Evolutionary conservation across 2,888 invertebrate genomes (phyloP).

Genomic region (Flexamia atlantica): DNA sequence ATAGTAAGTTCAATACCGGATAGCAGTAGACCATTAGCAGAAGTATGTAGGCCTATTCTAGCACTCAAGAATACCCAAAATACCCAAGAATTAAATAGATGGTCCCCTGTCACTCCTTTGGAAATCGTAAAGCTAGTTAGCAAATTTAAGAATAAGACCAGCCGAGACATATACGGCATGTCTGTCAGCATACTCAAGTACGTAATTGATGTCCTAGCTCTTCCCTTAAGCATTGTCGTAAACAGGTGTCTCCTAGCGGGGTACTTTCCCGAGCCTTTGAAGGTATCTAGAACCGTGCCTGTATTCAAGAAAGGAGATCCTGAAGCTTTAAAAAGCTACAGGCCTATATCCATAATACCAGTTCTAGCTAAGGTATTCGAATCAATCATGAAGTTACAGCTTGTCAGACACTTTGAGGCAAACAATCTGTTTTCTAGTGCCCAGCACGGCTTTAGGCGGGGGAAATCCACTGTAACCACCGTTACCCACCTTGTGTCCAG

Average conservation of each 20-base stretch:
- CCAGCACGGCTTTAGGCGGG: slow-evolving; percentile 34
- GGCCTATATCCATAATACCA: background rate
- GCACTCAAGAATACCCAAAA: background rate
- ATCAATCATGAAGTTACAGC: no score
- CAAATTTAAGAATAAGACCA: background rate
- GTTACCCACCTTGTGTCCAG: background rate
- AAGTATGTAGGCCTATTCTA: background rate
- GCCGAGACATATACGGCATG: background rate
- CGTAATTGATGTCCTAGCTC: background rate
- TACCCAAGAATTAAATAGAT: background rate
- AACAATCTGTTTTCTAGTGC: background rate
- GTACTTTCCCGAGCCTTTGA: background rate
- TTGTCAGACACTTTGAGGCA: background rate
- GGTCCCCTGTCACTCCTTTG: background rate
- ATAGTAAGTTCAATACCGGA: no score
- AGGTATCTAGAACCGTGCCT: slow-evolving; percentile 14
- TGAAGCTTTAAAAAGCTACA: background rate
- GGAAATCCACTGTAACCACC: background rate
- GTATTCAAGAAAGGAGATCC: background rate
- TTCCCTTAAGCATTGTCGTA: background rate
- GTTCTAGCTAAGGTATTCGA: background rate
- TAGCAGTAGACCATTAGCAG: background rate
- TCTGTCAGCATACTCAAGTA: background rate
- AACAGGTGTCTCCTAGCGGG: slow-evolving; percentile 6
- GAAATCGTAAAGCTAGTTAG: background rate